Percentiles rank a stretch among this genome's conserved stretches.
Conservation (phyloP, 2,113 vertebrate species). For the Chinchilla lanigera region DNA sequence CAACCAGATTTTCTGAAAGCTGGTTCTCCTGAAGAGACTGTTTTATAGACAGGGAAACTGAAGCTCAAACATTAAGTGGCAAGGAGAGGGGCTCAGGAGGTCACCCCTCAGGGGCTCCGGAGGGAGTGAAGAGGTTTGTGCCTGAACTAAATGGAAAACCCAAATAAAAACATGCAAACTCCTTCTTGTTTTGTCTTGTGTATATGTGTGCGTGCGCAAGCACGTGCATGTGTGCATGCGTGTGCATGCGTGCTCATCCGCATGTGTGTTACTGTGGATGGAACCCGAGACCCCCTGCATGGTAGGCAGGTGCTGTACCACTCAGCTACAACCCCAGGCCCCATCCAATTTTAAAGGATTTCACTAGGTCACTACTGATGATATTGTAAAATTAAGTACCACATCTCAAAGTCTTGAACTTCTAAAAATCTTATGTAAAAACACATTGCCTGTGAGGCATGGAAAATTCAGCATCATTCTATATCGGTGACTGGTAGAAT, state of each 20-base stretch:
- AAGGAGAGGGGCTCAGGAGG: neutral
- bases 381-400: neutral
- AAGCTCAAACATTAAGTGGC: neutral
- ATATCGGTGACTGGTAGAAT: neutral
- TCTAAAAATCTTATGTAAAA: neutral
- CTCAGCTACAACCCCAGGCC: neutral
- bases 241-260: neutral
- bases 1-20: slow-evolving; percentile 5
- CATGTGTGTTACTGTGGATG: neutral
- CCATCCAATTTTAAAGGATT: neutral
- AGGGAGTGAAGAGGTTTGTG: neutral
- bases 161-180: neutral
- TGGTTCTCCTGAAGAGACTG: neutral
- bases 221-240: too few relatives aligned
- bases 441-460: neutral
- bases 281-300: neutral
- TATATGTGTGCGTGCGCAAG: neutral
- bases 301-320: neutral
- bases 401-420: neutral
- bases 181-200: neutral
- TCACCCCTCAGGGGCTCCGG: neutral
- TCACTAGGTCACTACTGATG: neutral
- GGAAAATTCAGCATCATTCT: neutral
- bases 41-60: neutral
- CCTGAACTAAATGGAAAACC: neutral